These are phyloP conservation scores for Pterophyllum scalare DNA, from an alignment of 2,113 vertebrate genomes.

Conservation along the genomic window DNA sequence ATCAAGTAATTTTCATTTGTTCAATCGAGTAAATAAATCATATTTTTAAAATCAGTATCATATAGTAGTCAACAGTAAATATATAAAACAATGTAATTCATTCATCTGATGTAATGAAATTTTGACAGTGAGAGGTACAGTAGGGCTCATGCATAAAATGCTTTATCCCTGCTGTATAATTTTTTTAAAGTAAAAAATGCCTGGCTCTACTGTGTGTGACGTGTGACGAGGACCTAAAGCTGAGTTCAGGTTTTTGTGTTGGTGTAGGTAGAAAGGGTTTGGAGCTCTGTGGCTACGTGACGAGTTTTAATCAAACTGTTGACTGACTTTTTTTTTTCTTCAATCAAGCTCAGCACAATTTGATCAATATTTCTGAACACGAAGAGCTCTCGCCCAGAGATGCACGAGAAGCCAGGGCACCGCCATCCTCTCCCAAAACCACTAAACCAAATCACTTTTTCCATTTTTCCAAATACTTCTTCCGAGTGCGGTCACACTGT, in stretches of 20 bases:
- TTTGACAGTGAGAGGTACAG: background rate
- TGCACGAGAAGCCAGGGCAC: slow-evolving; percentile 10
- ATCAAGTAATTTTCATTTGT: background rate
- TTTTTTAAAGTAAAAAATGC: background rate
- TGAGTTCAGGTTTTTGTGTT: background rate
- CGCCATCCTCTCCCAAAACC: background rate
- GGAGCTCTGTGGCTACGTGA: background rate
- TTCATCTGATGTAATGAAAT: background rate
- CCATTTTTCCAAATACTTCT: slow-evolving; percentile 17
- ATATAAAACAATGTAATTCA: background rate
- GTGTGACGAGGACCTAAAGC: too few species aligned
- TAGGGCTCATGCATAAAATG: background rate
- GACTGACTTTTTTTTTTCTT: fast-evolving
- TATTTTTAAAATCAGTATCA: background rate
- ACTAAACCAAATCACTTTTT: slow-evolving; percentile 6
- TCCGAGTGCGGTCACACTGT: background rate
- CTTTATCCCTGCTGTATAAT: background rate
- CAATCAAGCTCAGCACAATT: background rate
- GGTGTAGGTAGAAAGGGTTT: background rate
- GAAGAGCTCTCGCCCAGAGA: background rate
- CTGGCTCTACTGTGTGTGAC: background rate
- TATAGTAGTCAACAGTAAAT: background rate
- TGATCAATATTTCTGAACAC: background rate
- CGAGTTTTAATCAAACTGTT: background rate
- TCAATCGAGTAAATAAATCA: background rate